Evolutionary conservation across 2,797 vertebrate genomes (phyloP).

Genomic region (Siniperca undulata): DNA sequence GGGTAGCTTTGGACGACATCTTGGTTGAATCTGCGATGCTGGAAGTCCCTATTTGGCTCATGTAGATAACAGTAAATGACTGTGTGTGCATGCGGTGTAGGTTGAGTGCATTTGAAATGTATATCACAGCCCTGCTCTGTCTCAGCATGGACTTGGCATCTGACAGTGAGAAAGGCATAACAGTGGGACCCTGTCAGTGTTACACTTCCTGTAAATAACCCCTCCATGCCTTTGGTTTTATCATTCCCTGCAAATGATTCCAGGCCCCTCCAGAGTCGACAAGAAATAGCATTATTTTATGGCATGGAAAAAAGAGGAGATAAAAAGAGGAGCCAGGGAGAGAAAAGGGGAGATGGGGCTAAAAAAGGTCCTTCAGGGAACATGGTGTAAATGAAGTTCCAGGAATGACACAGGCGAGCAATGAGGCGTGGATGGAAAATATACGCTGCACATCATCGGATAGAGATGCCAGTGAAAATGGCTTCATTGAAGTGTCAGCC

Average conservation of each 20-base stretch:
- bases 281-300: slow-evolving; percentile 90
- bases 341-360: slow-evolving; percentile 80
- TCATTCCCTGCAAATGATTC: slow-evolving; percentile 89
- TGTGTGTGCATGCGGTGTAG: slow-evolving; percentile 30
- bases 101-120: slow-evolving; percentile 62
- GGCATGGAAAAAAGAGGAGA: slow-evolving; percentile 83
- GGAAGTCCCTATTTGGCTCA: slow-evolving; percentile 47
- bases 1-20: slow-evolving; percentile 55
- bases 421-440: slow-evolving; percentile 99
- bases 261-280: slow-evolving; percentile 92
- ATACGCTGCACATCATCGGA: slow-evolving; percentile 99
- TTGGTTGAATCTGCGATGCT: slow-evolving; percentile 42
- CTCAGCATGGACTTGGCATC: slow-evolving; percentile 73
- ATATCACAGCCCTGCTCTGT: slow-evolving; percentile 61
- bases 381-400: slow-evolving; percentile 99
- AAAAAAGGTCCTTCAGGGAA: slow-evolving; percentile 97
- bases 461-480: slow-evolving; percentile 99
- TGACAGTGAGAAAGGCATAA: slow-evolving; percentile 70
- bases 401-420: slow-evolving; percentile 99
- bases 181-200: slow-evolving; percentile 76
- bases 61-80: slow-evolving; percentile 59
- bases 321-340: slow-evolving; percentile 71
- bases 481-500: slow-evolving; percentile 99
- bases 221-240: slow-evolving; percentile 84
- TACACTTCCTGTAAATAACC: slow-evolving; percentile 86